Evolutionary conservation across 2,888 invertebrate species (phyloP).

Genomic region (Drosophila prolongata): DNA sequence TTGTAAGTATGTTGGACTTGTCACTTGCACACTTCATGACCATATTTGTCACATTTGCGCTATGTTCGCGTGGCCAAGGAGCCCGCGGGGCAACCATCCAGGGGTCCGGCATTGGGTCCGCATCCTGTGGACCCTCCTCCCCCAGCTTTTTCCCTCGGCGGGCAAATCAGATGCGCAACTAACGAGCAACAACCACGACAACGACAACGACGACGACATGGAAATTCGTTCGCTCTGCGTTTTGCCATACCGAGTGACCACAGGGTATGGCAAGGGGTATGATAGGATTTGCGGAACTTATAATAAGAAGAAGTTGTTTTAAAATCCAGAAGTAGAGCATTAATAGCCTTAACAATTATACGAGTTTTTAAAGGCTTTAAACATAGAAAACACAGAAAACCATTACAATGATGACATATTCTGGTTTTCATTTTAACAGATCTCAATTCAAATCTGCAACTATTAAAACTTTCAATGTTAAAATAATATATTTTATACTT

Average conservation of each 20-base stretch:
- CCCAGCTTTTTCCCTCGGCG: conserved; percentile 31
- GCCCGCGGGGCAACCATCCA: conserved; percentile 35
- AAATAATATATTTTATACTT: too few species aligned
- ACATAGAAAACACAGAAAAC: too few species aligned
- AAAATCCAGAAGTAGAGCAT: too few species aligned
- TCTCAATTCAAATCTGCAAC: too few species aligned
- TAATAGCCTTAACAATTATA: too few species aligned
- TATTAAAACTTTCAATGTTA: too few species aligned
- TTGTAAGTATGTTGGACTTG: conserved; percentile 80
- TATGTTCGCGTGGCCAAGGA: conserved; percentile 58
- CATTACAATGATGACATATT: too few species aligned
- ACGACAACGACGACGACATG: conserved; percentile 71
- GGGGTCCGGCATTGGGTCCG: conserved; percentile 46
- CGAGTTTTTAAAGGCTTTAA: too few species aligned
- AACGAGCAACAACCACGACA: conserved; percentile 79
- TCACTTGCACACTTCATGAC: conserved; percentile 82
- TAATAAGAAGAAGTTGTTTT: neutral
- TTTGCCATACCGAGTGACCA: conserved; percentile 42
- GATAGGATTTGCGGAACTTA: neutral
- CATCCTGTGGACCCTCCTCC: conserved; percentile 15
- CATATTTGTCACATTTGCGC: conserved; percentile 81
- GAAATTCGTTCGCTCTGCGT: conserved; percentile 63
- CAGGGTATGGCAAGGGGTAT: conserved; percentile 33
- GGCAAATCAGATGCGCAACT: conserved; percentile 79
- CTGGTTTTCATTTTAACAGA: too few species aligned